Evolutionary conservation across 1,140 invertebrate genomes (phyloP), one percentile per base, ranked within the genome.

Genomic region (Zaprionus gabonicus): DNA sequence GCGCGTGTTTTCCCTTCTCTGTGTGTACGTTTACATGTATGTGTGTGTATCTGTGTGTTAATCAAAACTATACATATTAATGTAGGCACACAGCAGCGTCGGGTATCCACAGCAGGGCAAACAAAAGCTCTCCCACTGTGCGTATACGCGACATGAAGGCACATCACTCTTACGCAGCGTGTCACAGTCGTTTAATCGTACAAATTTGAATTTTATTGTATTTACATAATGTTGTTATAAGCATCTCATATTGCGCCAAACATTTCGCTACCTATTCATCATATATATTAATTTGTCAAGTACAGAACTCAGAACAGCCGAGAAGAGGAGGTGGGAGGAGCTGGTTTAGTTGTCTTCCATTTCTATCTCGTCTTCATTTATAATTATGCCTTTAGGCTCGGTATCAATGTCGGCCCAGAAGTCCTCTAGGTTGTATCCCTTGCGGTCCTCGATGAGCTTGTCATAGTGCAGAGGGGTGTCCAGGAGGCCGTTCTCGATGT

Each of bases 401-500:
- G 31, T 34, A 10, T 51, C 20, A 4, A 5, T 10, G 20, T 51
- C 17, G 3, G 17, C 10, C 3, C 23, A 34, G 53, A 66, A 66
- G n/a, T 36, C 6, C 7, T 66, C 53, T 17, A 4, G 2, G 10
- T 36, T 0, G 9, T 66, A 66, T 20, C 51, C 64, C n/a, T 36
- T 31, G 17, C 36, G 23, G 12, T 15, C 53, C 0, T 10, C 12
- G 1, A 3, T 31, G 5, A 66, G 51, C 25, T 56, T 66, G 4
- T 66, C 51, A 4, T 5, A 12, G 12, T 41, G 10, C 4, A n/a
- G 6, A 7, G 64, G 12, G 1, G 53, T 57, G 2, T 57, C 57
- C 10, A 72, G 64, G 44, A 60, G 27, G 17, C 64, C 68, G 4
- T 91, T 71, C 20, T 81, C 49, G 36, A 91, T 76, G 25, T 75